A percentile compares a stretch with the other conserved stretches of the same genome.
Conservation (phyloP, 2,888 invertebrate species). For the Cephonodes hylas region DNA sequence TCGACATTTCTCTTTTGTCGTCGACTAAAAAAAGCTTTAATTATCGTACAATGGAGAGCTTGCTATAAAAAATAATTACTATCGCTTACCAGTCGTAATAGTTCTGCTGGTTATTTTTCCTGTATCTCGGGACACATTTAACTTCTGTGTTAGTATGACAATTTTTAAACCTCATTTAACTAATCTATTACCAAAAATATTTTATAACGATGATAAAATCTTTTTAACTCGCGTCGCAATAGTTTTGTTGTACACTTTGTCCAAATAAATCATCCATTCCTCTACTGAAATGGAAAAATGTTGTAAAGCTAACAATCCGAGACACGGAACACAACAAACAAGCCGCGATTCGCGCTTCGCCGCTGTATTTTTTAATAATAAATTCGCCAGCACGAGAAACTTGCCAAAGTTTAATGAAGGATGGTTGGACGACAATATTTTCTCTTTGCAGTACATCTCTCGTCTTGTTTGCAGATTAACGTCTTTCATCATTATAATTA, state of each 20-base stretch:
- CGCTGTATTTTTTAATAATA: conserved; percentile 39
- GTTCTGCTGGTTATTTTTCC: too few relatives aligned
- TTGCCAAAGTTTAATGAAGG: conserved; percentile 41
- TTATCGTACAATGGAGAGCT: too few relatives aligned
- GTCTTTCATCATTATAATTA: conserved; percentile 13
- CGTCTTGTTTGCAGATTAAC: conserved; percentile 11
- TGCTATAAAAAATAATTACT: too few relatives aligned
- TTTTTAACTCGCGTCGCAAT: too few relatives aligned
- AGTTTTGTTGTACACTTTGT: too few relatives aligned
- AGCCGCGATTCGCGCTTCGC: neutral
- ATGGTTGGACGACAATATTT: conserved; percentile 30
- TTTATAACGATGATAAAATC: too few relatives aligned
- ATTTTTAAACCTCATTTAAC: neutral
- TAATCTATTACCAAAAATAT: neutral
- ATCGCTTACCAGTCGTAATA: too few relatives aligned
- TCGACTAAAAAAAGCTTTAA: too few relatives aligned
- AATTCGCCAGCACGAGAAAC: conserved; percentile 31
- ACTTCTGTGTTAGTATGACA: too few relatives aligned
- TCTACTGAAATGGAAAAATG: neutral
- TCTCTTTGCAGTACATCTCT: conserved; percentile 11
- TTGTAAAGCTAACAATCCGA: neutral
- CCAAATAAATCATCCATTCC: neutral
- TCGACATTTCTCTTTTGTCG: too few relatives aligned
- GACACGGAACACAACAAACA: conserved; percentile 1
- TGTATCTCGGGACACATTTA: too few relatives aligned